Evolutionary conservation across 1,140 invertebrate species (phyloP), one percentile per base, ranked within the genome.

Genomic region (Mycetomoellerius zeteki): DNA sequence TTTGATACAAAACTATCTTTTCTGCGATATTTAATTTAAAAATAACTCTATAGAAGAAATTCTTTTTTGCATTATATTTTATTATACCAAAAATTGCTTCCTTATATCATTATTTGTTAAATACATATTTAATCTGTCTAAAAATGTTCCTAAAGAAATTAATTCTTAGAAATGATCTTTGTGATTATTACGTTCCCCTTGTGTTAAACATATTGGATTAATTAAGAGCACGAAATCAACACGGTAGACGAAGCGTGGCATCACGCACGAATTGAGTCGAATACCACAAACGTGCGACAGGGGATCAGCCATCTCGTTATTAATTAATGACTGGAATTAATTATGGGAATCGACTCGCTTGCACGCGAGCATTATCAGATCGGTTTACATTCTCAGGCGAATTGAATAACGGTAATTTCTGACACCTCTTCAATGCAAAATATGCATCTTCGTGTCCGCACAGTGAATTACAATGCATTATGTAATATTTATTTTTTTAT

Each of bases 281-380:
- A 86, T 64, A 52, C 71, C 56, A 81, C 67, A 85, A 85, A 69
- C 50, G 73, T 81, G 89, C 64, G 81, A 89, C 85, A 65, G 84
- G 64, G 47, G 69, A 33, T 52, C 60, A 62, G 37, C 8, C 12
- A 54, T 56, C 50, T 52, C 30, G 75, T 56, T 84, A 64, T 91
- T 88, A 88, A 91, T 91, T 91, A 88, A 88, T 89, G 64, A 86
- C n/a, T 77, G 43, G 71, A 71, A 14, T 64, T 69, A 69, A 69
- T 69, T 69, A 43, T 69, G 12, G 37, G 65, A 69, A 67, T 43
- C 62, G 47, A 58, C 50, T 37, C 24, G 37, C 43, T 62, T 12
- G 60, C 86, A 80, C 65, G 64, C 58, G 73, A 85, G 21, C 47
- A 52, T 90, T 90, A 86, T 91, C 86, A 47, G 64, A 90, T 86